Evolutionary conservation across 2,888 invertebrate genomes (phyloP).

Genomic region (Fragum sueziense): DNA sequence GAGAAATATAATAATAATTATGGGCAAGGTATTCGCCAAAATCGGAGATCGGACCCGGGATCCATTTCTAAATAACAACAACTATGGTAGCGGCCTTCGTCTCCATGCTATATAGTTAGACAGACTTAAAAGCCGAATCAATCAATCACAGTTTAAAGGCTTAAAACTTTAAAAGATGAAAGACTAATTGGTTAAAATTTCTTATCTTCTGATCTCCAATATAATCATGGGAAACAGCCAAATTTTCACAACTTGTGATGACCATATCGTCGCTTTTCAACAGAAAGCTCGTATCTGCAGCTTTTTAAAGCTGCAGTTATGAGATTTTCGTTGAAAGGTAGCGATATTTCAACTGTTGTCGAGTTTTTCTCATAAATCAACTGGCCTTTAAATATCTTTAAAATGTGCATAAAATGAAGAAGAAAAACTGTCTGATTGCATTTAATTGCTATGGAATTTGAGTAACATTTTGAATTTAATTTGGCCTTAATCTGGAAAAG

Average conservation of each 20-base stretch:
- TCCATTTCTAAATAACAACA: too few species aligned
- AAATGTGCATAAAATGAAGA: neutral
- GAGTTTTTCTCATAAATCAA: too few species aligned
- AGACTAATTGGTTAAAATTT: slow-evolving; percentile 7
- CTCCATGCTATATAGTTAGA: too few species aligned
- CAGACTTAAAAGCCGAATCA: too few species aligned
- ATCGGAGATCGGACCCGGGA: too few species aligned
- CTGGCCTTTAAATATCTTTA: neutral
- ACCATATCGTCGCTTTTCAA: neutral
- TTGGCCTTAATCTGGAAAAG: too few species aligned
- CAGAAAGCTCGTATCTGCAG: neutral
- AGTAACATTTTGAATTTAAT: neutral
- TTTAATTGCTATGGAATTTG: neutral
- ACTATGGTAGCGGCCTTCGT: too few species aligned
- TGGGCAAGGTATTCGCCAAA: too few species aligned
- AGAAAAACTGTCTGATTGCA: neutral
- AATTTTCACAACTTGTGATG: neutral
- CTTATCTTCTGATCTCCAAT: slow-evolving; percentile 12
- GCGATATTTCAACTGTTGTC: neutral
- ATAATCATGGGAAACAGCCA: slow-evolving; percentile 5
- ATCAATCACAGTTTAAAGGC: too few species aligned
- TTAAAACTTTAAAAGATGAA: neutral
- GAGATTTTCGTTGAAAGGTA: neutral
- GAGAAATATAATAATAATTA: too few species aligned
- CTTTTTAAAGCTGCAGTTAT: neutral